Evolutionary conservation across 2,113 vertebrate species (phyloP).

Genomic region (Campylomormyrus numenius): DNA sequence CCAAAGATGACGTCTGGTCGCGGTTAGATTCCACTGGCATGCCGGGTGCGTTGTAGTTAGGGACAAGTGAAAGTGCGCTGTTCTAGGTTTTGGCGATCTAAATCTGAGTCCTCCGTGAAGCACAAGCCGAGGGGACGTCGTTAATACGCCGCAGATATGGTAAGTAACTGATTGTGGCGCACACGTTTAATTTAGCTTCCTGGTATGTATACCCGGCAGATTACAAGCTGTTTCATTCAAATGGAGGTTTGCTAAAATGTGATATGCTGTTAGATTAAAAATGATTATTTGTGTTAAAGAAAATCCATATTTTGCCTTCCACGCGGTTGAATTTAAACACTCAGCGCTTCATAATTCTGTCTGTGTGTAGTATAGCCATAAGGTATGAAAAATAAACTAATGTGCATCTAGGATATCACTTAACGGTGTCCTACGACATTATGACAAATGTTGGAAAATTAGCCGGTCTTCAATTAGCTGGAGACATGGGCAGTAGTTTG

Average conservation of each 20-base stretch:
- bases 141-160: not conserved
- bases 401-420: not conserved
- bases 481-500: not conserved
- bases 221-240: not conserved
- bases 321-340: not conserved
- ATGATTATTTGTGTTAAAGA: not conserved
- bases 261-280: not conserved
- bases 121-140: conserved; percentile 63
- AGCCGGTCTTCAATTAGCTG: not conserved
- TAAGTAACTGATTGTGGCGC: not conserved
- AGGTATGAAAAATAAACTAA: not conserved
- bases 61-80: not conserved
- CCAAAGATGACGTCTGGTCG: not conserved
- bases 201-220: not conserved
- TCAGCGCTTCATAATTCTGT: not conserved
- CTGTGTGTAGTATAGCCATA: not conserved
- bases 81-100: not conserved
- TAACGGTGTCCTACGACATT: not conserved
- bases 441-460: not conserved
- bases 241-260: not conserved
- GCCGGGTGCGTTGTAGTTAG: not conserved
- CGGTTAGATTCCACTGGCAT: not conserved
- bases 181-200: not conserved
- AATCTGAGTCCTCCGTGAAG: conserved; percentile 65
- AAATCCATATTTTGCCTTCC: not conserved